Evolutionary conservation across 2,797 vertebrate species (phyloP).

Genomic region (Poeciliopsis presidionis): DNA sequence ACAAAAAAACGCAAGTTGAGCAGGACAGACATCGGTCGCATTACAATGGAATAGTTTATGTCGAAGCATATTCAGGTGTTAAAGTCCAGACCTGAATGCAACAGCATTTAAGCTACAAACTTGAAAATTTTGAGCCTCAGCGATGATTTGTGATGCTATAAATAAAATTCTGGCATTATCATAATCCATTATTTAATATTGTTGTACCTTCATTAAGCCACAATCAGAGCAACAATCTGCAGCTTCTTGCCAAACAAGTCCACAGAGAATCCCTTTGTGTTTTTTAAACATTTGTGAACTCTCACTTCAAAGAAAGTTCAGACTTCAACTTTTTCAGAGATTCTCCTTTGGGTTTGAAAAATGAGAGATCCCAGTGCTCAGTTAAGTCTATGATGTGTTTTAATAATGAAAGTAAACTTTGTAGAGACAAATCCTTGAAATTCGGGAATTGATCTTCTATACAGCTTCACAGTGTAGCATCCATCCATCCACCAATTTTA

Average conservation of each 20-base stretch:
- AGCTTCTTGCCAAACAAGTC: neutral
- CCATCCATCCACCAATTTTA: no score
- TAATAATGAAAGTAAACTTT: no score
- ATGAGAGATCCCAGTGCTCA: neutral
- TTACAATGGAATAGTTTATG: no score
- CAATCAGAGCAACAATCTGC: neutral
- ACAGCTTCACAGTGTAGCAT: no score
- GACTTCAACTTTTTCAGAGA: neutral
- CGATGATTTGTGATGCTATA: neutral
- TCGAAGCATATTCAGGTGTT: no score
- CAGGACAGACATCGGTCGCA: no score
- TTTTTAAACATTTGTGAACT: neutral
- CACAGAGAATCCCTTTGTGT: neutral
- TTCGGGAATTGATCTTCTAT: no score
- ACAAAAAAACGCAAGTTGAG: no score
- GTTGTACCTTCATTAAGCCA: neutral
- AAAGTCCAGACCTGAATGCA: no score
- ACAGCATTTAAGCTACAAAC: no score
- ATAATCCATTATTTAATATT: neutral
- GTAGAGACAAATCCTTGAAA: no score
- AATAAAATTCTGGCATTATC: neutral
- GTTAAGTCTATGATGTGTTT: no score
- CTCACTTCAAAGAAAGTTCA: constrained; percentile 1
- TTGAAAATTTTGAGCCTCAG: neutral
- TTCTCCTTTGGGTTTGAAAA: neutral